Evolutionary conservation across 2,113 vertebrate species (phyloP).

Genomic region (Oryzias curvinotus): DNA sequence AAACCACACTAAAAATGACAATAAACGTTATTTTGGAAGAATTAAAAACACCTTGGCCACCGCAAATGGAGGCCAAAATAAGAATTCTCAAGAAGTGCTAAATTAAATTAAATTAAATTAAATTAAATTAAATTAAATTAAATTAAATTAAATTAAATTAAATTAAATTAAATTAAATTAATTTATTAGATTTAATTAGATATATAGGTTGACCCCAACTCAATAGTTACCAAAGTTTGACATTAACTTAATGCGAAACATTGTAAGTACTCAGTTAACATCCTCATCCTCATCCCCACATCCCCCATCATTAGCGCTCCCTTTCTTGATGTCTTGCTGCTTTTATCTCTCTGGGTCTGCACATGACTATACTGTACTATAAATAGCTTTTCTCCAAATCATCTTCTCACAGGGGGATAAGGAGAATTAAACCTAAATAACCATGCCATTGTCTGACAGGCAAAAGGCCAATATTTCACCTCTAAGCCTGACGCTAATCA

Average conservation of each 20-base stretch:
- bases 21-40: no score
- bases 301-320: conserved; percentile 7
- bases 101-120: no score
- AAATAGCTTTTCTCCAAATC: conserved; percentile 49
- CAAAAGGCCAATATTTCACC: conserved; percentile 61
- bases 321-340: neutral
- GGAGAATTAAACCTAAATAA: conserved; percentile 41
- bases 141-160: no score
- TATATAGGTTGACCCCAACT: neutral
- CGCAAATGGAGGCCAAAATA: no score
- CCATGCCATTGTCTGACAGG: conserved; percentile 46
- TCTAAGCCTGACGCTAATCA: conserved; percentile 58
- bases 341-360: conserved; percentile 15
- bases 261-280: neutral
- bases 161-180: no score
- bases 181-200: no score
- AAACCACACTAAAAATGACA: no score
- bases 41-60: no score
- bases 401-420: conserved; percentile 31
- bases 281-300: conserved; percentile 1
- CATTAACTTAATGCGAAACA: neutral
- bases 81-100: no score
- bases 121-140: no score
- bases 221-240: neutral
- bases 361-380: conserved; percentile 34